Percentiles rank a stretch among this genome's conserved stretches.
These are phyloP conservation scores for Sander lucioperca DNA, from an alignment of 2,113 vertebrate species.

Conservation along the genomic window DNA sequence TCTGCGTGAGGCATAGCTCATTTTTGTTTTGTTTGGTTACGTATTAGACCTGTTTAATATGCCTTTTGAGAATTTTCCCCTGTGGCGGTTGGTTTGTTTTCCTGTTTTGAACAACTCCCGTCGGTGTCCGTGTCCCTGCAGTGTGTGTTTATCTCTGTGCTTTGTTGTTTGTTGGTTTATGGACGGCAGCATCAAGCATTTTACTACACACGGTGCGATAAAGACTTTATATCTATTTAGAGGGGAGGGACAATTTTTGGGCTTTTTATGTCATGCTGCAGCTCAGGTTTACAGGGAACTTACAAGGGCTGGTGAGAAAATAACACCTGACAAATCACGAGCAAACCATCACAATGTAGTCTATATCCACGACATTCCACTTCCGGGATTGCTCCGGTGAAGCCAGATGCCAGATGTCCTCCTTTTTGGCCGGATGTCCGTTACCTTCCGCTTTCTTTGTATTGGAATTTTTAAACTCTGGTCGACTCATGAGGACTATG, in stretches of 20 bases:
- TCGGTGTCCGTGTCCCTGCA: background rate
- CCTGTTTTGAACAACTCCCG: slow-evolving; percentile 9
- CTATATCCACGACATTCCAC: too few relatives aligned
- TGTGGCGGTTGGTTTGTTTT: slow-evolving; percentile 11
- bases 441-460: too few relatives aligned
- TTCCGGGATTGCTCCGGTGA: too few relatives aligned
- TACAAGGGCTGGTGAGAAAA: background rate
- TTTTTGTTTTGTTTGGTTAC: background rate
- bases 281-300: too few relatives aligned
- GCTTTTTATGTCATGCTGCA: too few relatives aligned
- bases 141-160: slow-evolving; percentile 24
- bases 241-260: background rate
- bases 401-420: too few relatives aligned
- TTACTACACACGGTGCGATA: background rate
- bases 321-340: slow-evolving; percentile 27
- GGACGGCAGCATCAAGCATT: slow-evolving; percentile 15
- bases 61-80: slow-evolving; percentile 12
- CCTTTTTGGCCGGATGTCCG: too few relatives aligned
- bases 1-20: background rate
- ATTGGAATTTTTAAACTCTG: too few relatives aligned
- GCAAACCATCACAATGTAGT: background rate
- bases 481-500: too few relatives aligned
- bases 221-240: background rate
- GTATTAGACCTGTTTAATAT: slow-evolving; percentile 10
- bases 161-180: too few relatives aligned